A percentile compares a stretch with the other conserved stretches of the same genome.
Conservation (phyloP, 2,888 invertebrate species). For the Hartigia nigra region DNA sequence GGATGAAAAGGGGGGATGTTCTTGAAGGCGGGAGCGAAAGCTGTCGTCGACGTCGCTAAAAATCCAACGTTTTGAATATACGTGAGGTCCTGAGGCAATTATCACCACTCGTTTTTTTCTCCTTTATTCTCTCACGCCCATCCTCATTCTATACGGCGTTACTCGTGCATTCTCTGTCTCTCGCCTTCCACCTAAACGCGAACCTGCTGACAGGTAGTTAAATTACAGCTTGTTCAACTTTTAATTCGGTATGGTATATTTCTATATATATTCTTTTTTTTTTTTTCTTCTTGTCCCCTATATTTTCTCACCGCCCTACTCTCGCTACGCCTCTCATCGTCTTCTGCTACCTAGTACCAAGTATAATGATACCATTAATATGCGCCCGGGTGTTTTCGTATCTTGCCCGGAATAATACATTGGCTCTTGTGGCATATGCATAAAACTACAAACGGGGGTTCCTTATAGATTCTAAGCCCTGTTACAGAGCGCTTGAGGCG, state of each 20-base stretch:
- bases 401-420: not conserved
- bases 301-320: not conserved
- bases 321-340: not conserved
- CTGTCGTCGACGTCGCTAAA: not conserved
- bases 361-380: slow-evolving; percentile 12
- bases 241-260: slow-evolving; percentile 1
- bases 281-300: not conserved
- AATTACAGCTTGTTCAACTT: slow-evolving; percentile 14
- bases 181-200: not conserved
- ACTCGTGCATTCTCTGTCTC: not conserved
- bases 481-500: not conserved
- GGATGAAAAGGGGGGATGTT: not conserved
- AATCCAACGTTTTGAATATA: not conserved
- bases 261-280: not conserved
- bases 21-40: too few species aligned
- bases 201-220: not conserved
- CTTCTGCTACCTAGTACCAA: not conserved
- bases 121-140: not conserved
- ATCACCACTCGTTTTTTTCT: not conserved
- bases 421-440: not conserved
- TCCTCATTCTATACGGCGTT: not conserved
- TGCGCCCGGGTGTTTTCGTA: slow-evolving; percentile 7
- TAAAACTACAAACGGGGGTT: not conserved
- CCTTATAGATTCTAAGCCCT: not conserved
- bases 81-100: slow-evolving; percentile 1